Conservation (phyloP, 2,888 invertebrate genomes). For the Heteropelma amictum region DNA sequence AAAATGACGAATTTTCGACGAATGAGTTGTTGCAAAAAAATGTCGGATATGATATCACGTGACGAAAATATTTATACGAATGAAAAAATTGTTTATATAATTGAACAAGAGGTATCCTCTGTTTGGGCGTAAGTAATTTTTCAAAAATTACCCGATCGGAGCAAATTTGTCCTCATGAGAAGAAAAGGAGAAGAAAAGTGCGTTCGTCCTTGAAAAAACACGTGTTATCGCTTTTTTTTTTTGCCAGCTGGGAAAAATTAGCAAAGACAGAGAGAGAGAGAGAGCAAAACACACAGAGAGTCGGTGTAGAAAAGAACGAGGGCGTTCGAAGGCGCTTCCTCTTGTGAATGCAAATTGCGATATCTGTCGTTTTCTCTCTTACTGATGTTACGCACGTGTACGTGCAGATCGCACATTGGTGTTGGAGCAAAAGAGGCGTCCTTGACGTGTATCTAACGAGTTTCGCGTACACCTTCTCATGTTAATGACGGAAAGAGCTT, state of each 20-base stretch:
- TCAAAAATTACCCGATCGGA: neutral
- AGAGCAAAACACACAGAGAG: constrained; percentile 13
- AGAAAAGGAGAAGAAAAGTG: neutral
- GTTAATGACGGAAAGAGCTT: neutral
- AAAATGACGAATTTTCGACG: too few species aligned
- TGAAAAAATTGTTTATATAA: too few species aligned
- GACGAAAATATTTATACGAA: too few species aligned
- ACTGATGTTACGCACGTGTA: constrained; percentile 3
- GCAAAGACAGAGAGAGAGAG: constrained; percentile 22
- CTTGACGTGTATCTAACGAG: constrained; percentile 27
- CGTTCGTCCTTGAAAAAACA: constrained; percentile 25
- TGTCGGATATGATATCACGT: too few species aligned
- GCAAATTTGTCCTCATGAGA: neutral
- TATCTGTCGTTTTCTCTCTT: constrained; percentile 30
- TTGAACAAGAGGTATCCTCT: too few species aligned
- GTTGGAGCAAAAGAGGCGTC: constrained; percentile 21
- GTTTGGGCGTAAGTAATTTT: too few species aligned
- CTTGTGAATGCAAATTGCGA: constrained; percentile 49
- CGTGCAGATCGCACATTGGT: neutral
- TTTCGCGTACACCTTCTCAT: constrained; percentile 19
- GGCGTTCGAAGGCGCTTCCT: constrained; percentile 45
- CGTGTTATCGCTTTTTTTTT: constrained; percentile 23
- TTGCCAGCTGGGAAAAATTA: constrained; percentile 38
- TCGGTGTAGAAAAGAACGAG: constrained; percentile 41
- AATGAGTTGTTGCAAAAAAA: too few species aligned